These are phyloP conservation scores for Falco peregrinus DNA, from an alignment of 2,797 vertebrate genomes.

Conservation along the genomic window DNA sequence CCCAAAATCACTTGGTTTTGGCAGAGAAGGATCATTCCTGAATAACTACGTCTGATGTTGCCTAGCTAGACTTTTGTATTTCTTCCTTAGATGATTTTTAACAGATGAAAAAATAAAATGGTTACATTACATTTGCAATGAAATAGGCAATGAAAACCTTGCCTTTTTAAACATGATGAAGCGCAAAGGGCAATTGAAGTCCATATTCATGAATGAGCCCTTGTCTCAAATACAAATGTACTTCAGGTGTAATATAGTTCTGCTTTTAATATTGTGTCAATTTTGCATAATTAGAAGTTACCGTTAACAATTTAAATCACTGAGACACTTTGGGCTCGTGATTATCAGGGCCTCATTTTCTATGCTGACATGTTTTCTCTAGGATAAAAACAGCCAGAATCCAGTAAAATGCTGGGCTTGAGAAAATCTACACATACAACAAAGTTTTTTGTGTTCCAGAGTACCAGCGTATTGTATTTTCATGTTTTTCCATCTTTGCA, in stretches of 20 bases:
- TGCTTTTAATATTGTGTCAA: not conserved
- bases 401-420: not conserved
- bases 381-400: not conserved
- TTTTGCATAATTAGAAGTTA: not conserved
- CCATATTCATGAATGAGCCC: not conserved
- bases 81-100: not conserved
- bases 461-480: not conserved
- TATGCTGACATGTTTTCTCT: not conserved
- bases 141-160: not conserved
- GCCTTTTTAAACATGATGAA: not conserved
- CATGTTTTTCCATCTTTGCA: not conserved
- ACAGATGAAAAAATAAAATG: not conserved
- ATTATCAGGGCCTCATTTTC: not conserved
- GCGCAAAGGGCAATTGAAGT: not conserved
- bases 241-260: not conserved
- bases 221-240: not conserved
- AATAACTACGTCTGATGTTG: not conserved
- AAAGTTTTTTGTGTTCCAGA: not conserved
- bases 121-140: not conserved
- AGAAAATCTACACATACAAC: accelerated
- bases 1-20: not conserved
- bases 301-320: not conserved
- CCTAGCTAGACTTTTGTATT: not conserved
- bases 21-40: not conserved
- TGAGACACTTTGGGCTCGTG: not conserved